Base-by-base conservation (phyloP, 2,888 invertebrate genomes). In the Mesochorus sp. region DNA sequence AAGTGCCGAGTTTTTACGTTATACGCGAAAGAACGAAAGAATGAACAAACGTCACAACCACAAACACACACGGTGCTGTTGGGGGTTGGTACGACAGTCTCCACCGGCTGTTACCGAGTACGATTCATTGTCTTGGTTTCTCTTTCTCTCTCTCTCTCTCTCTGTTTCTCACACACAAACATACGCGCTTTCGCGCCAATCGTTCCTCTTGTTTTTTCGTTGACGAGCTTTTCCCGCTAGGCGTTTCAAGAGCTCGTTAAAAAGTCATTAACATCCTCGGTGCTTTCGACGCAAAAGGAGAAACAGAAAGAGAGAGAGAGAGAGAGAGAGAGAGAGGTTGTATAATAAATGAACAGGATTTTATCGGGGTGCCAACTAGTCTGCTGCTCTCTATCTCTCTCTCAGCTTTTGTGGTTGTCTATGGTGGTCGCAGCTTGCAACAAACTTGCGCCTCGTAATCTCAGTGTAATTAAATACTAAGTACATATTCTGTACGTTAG, bases 211-310 rank as follows among this genome's bases (percentile, higher is more conserved):
- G 12, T 57, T 57, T n/a, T 37, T 57, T 51, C 64, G 49, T 55
- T 44, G 26, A 55, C 68, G 75, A 75, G 68, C 75, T 75, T 75
- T 62, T 61, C 70, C 26, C 70, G 80, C 64, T 64, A 79, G 77
- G 78, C 79, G 82, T 76, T 81, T 82, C 76, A 76, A 81, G 80
- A 77, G 83, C 84, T 85, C 83, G 81, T 86, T 86, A 83, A 84
- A 85, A 83, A 80, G 82, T 80, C 82, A 84, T 85, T 84, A 84
- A 81, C 84, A 74, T 70, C 70, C 75, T 34, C 64, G 61, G 67
- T 53, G 68, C 67, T 62, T 47, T 72, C 61, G 61, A 73, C 61
- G 59, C 31, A 26, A 19, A 28, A 51, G 49, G n/a, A n/a, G n/a
- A n/a, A n/a, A n/a, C n/a, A n/a, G n/a, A n/a, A 5, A 17, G 26